Evolutionary conservation across 2,888 invertebrate species (phyloP).

Genomic region (Drosophila paramelanica): DNA sequence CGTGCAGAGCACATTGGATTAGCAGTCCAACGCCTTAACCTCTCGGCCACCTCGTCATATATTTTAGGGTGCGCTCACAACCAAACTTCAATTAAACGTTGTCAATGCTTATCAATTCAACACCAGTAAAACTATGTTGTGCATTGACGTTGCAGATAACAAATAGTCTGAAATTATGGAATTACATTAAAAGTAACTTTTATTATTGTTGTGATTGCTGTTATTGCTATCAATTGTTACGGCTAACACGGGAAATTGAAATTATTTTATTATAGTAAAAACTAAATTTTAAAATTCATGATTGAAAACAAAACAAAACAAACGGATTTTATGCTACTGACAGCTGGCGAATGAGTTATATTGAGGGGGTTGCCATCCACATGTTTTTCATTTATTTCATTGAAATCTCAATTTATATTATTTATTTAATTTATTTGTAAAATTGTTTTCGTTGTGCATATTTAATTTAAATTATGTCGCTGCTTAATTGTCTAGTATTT

Average conservation of each 20-base stretch:
- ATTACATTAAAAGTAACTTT: too few relatives aligned
- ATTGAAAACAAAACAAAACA: background rate
- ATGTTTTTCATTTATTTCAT: constrained; percentile 27
- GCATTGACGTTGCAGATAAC: constrained; percentile 15
- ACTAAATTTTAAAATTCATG: too few relatives aligned
- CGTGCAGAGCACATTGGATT: constrained; percentile 94
- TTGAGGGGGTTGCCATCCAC: constrained; percentile 6
- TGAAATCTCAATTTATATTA: constrained; percentile 39
- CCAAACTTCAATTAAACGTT: background rate
- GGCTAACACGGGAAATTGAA: background rate
- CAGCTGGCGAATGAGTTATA: background rate
- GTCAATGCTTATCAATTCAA: constrained; percentile 32
- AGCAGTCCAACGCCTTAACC: constrained; percentile 95
- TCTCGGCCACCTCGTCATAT: constrained; percentile 92
- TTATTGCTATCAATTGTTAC: background rate
- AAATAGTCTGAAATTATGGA: background rate
- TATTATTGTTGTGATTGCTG: background rate
- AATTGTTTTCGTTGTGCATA: constrained; percentile 13
- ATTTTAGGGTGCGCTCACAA: background rate
- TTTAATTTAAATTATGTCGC: background rate
- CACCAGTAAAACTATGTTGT: background rate
- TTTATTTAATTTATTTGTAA: constrained; percentile 46
- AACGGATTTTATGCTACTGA: background rate
- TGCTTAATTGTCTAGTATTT: constrained; percentile 7
- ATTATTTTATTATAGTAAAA: background rate